phyloP scores from a whole-genome alignment of 2,888 invertebrate genomes.

The Metallyticus violacea region DNA sequence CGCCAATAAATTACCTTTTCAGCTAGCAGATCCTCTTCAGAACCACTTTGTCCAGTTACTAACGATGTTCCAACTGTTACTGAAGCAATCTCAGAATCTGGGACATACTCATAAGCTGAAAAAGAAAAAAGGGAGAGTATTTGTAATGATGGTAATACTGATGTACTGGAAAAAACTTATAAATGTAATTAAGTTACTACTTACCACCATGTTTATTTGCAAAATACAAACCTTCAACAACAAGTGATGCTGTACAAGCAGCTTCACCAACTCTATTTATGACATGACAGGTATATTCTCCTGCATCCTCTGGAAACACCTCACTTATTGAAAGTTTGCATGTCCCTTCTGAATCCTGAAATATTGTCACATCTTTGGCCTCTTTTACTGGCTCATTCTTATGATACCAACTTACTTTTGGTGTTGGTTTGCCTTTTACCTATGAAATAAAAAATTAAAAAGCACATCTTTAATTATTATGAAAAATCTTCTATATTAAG shows the following conservation, averaged over 20 bases:
- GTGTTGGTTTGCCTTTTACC: conserved; percentile 74
- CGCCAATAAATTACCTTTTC: conserved; percentile 60
- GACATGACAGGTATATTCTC: conserved; percentile 80
- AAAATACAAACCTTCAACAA: conserved; percentile 70
- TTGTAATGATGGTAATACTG: neutral
- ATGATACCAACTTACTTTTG: conserved; percentile 78
- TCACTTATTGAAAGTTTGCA: conserved; percentile 80
- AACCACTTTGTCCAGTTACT: conserved; percentile 61
- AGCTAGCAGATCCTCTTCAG: conserved; percentile 80
- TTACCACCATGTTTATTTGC: neutral
- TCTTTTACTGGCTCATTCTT: conserved; percentile 67
- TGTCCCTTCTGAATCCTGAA: conserved; percentile 72
- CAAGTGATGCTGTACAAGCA: conserved; percentile 69
- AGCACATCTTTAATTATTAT: neutral
- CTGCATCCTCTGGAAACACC: conserved; percentile 88
- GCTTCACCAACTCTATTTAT: conserved; percentile 80
- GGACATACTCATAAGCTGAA: conserved; percentile 88
- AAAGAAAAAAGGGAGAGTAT: conserved; percentile 34
- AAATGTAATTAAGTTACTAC: neutral
- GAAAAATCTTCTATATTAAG: too few species aligned
- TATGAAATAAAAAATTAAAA: conserved; percentile 22
- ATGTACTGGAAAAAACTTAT: neutral
- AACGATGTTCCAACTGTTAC: conserved; percentile 47
- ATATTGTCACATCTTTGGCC: conserved; percentile 72
- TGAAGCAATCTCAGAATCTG: conserved; percentile 77